These are phyloP conservation scores for Sciurus niger DNA, from an alignment of 2,113 vertebrate species.

Conservation along the genomic window DNA sequence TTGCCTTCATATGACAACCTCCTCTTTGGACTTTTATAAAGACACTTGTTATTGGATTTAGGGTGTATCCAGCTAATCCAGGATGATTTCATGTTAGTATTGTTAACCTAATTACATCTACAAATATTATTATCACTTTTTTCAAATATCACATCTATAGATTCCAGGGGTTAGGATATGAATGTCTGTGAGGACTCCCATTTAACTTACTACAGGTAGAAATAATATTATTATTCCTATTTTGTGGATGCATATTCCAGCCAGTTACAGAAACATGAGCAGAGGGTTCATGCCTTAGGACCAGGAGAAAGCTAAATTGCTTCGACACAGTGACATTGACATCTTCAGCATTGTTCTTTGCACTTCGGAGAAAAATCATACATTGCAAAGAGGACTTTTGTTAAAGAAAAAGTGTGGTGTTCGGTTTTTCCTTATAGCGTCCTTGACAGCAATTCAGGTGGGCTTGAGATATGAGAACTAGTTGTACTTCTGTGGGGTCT, in stretches of 20 bases:
- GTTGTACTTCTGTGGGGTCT: not conserved
- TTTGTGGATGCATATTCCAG: not conserved
- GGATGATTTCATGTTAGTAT: not conserved
- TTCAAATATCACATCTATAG: not conserved
- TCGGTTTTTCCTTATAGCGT: not conserved
- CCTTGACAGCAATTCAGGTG: not conserved
- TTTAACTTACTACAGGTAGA: not conserved
- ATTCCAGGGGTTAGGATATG: not conserved
- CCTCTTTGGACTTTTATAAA: not conserved
- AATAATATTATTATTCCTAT: not conserved
- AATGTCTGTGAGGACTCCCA: not conserved
- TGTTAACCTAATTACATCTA: not conserved
- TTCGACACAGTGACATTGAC: not conserved
- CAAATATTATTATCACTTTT: not conserved
- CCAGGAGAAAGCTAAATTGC: not conserved
- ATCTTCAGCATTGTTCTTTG: not conserved
- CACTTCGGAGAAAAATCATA: slow-evolving; percentile 18
- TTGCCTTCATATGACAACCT: not conserved
- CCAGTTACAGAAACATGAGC: not conserved
- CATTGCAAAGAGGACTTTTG: not conserved
- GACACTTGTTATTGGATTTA: not conserved
- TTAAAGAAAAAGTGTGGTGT: not conserved
- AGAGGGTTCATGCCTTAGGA: not conserved
- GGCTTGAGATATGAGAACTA: not conserved
- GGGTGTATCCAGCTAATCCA: not conserved